Evolutionary conservation across 1,140 invertebrate genomes (phyloP).

Genomic region (Eulimnadia texana): DNA sequence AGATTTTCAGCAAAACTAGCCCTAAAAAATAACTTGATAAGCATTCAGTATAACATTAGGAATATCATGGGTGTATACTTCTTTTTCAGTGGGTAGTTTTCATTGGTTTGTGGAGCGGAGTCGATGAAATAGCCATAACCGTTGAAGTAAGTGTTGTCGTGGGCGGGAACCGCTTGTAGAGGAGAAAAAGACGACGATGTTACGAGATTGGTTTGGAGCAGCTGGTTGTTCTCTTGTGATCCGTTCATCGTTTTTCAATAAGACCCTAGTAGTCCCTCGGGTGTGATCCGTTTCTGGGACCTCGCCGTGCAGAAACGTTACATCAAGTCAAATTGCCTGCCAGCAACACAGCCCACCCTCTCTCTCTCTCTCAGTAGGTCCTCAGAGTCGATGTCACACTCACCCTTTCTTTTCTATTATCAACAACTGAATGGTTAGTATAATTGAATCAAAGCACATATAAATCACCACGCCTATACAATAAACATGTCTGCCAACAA

Average conservation of each 20-base stretch:
- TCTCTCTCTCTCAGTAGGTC: too few relatives aligned
- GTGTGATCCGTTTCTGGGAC: background rate
- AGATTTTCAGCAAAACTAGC: too few relatives aligned
- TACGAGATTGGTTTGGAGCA: constrained; percentile 1
- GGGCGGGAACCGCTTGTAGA: background rate
- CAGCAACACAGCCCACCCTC: too few relatives aligned
- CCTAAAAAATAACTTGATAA: too few relatives aligned
- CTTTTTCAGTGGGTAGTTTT: background rate
- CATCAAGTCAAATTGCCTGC: background rate
- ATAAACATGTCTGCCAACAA: too few relatives aligned
- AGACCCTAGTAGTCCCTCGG: background rate
- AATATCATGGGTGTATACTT: background rate
- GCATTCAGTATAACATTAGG: too few relatives aligned
- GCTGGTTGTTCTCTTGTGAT: background rate
- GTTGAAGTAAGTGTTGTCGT: background rate
- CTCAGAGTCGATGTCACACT: too few relatives aligned
- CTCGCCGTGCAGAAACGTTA: background rate
- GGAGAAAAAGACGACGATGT: constrained; percentile 1
- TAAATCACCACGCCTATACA: too few relatives aligned
- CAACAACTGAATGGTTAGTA: too few relatives aligned
- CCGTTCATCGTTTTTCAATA: background rate
- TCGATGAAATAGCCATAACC: background rate
- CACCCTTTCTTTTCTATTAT: too few relatives aligned
- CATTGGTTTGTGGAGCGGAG: background rate
- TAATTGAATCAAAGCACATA: too few relatives aligned